Evolutionary conservation across 2,113 vertebrate genomes (phyloP).

Genomic region (Tinamus guttatus): DNA sequence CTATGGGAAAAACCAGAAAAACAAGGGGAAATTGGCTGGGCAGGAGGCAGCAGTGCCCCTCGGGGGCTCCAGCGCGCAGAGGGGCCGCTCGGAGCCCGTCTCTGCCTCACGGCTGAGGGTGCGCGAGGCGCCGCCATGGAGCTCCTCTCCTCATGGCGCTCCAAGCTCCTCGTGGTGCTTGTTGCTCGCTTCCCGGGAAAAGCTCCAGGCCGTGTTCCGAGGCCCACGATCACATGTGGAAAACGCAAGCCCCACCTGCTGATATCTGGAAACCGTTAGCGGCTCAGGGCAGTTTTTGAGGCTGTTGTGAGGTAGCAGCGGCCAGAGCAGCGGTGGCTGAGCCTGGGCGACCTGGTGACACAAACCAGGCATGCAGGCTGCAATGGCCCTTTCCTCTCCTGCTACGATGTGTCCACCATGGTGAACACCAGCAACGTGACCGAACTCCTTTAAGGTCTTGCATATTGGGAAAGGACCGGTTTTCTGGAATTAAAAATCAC

Average conservation of each 20-base stretch:
- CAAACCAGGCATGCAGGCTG: not conserved
- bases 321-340: not conserved
- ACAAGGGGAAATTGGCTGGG: no score
- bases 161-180: no score
- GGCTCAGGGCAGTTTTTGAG: not conserved
- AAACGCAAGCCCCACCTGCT: not conserved
- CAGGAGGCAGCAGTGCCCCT: no score
- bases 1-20: not conserved
- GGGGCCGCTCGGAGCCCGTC: no score
- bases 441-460: not conserved
- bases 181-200: not conserved
- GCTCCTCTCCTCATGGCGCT: no score
- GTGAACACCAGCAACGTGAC: not conserved
- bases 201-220: not conserved
- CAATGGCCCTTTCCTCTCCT: not conserved
- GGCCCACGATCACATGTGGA: not conserved
- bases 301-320: not conserved
- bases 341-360: not conserved
- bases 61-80: no score
- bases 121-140: no score
- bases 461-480: not conserved
- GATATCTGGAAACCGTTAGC: not conserved
- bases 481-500: not conserved
- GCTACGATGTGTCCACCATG: not conserved
- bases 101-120: no score